Percentiles rank a stretch among this genome's conserved stretches.
Conservation (phyloP, 2,888 invertebrate genomes). For the Barypeithes pellucidus region DNA sequence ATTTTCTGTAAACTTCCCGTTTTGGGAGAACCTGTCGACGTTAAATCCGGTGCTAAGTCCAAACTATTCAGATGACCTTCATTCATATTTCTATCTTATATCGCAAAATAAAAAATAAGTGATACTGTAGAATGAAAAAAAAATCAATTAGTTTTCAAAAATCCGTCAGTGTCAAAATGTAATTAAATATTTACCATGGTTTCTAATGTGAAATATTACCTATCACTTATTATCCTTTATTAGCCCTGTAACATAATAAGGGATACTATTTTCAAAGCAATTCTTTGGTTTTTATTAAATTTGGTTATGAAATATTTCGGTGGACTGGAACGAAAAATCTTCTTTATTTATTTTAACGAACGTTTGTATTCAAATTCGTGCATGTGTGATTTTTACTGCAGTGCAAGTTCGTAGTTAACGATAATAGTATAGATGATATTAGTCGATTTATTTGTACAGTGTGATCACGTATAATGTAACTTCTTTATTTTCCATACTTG, state of each 20-base stretch:
- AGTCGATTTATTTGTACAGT: too few species aligned
- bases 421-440: too few species aligned
- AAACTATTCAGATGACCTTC: not conserved
- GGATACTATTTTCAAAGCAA: too few species aligned
- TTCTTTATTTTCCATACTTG: too few species aligned
- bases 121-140: not conserved
- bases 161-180: not conserved
- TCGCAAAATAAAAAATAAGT: not conserved
- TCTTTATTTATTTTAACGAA: too few species aligned
- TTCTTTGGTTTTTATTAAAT: too few species aligned
- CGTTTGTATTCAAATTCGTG: too few species aligned
- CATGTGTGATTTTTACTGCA: too few species aligned
- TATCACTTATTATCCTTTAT: not conserved
- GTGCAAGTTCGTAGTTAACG: too few species aligned
- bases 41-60: not conserved
- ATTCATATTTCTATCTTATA: constrained; percentile 12
- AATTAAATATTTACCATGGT: not conserved
- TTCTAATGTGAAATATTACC: not conserved
- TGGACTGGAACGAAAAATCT: too few species aligned
- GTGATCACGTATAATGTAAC: too few species aligned
- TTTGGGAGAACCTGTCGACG: constrained; percentile 2
- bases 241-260: not conserved
- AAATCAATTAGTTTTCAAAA: not conserved
- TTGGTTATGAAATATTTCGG: too few species aligned
- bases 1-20: constrained; percentile 27